A percentile compares a stretch with the other conserved stretches of the same genome.
Evolutionary conservation across 1,140 invertebrate species (phyloP).

Genomic region (Sitobion miscanthi): DNA sequence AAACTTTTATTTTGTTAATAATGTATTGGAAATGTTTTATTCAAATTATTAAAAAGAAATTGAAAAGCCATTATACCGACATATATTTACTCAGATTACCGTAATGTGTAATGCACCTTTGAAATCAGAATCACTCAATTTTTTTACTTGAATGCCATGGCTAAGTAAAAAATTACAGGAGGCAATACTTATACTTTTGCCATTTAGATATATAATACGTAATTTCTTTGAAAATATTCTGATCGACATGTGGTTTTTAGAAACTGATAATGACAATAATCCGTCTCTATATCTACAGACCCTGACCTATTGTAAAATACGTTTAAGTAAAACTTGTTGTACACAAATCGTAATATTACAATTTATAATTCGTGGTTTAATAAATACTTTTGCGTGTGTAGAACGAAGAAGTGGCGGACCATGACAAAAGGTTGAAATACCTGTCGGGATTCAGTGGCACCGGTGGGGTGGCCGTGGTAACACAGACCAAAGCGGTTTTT

Average conservation of each 20-base stretch:
- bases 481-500: constrained; percentile 78
- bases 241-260: neutral
- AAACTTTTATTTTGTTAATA: neutral
- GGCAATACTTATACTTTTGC: no score
- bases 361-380: neutral
- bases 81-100: neutral
- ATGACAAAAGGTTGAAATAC: constrained; percentile 83
- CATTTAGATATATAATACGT: no score
- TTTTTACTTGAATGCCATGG: neutral
- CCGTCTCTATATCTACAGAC: no score
- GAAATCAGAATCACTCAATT: neutral
- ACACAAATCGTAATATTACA: neutral
- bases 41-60: neutral
- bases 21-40: neutral
- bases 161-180: no score
- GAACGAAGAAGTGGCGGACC: constrained; percentile 89
- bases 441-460: constrained; percentile 89
- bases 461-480: constrained; percentile 85
- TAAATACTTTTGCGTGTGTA: constrained; percentile 61
- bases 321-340: neutral
- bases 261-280: neutral
- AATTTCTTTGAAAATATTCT: neutral
- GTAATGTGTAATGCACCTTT: neutral
- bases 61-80: neutral
- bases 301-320: neutral